Conservation (phyloP, 2,888 invertebrate species). For the Papilio elwesi region DNA sequence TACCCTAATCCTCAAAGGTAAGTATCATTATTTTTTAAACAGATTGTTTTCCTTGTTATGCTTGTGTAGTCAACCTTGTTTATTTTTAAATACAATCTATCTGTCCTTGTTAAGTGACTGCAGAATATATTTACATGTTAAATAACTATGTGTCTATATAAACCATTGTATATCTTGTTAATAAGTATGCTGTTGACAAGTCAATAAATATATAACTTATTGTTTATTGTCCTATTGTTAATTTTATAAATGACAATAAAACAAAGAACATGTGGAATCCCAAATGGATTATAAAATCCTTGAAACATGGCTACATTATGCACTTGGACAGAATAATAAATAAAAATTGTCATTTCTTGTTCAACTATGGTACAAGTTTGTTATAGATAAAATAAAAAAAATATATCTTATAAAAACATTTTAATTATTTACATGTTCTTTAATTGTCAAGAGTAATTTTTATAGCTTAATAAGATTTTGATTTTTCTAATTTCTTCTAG, state of each 20-base stretch:
- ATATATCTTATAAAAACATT: too few relatives aligned
- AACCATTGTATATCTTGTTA: neutral
- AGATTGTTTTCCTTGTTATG: conserved; percentile 10
- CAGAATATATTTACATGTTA: conserved; percentile 15
- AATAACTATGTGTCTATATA: neutral
- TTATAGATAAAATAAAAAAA: too few relatives aligned
- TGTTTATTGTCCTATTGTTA: conserved; percentile 14
- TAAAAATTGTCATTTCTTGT: too few relatives aligned
- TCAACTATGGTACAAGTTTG: too few relatives aligned
- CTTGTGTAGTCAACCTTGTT: conserved; percentile 25
- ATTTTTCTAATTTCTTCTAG: too few relatives aligned
- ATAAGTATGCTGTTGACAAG: neutral
- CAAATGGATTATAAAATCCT: conserved; percentile 1
- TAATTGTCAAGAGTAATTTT: too few relatives aligned
- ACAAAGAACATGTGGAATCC: neutral
- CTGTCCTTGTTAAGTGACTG: conserved; percentile 21
- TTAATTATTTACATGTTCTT: too few relatives aligned
- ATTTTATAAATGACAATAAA: conserved; percentile 14
- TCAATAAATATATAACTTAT: conserved; percentile 2
- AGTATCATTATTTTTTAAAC: conserved; percentile 20
- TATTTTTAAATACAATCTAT: conserved; percentile 4
- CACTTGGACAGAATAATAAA: neutral
- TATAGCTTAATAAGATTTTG: too few relatives aligned
- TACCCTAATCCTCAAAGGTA: conserved; percentile 99
- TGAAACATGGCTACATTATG: neutral